Base-by-base conservation (phyloP, 2,888 invertebrate species). In the Cheilosia soror region DNA sequence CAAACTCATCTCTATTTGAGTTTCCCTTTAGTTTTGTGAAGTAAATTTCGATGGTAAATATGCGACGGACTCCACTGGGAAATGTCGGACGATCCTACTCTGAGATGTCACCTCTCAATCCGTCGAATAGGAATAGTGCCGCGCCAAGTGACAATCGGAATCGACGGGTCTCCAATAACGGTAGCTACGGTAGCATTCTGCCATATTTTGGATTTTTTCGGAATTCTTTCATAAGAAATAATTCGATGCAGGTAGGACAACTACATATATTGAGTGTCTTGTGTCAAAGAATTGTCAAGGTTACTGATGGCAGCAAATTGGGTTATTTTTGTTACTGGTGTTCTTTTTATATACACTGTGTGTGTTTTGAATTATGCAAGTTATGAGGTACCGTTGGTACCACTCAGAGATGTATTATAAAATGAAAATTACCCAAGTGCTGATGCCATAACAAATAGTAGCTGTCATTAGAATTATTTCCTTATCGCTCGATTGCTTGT, bases 71-170 rank as follows among this genome's bases (percentile, higher is more conserved):
- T 6, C 90, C 89, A 40, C 76, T 92, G 40, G 87, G 87, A 11
- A 88, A 89, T 71, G 88, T 91, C 66, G 92, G 92, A 6, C 90
- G 91, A 57, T 88, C 92, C 63, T 90, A 89, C 66, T 92, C 92
- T 68, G 92, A 92, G 88, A 89, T 92, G 91, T 92, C 92, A 65
- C 92, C 92, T 5, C 78, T 92, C n/a, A 92, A 92, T 89, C 92
- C 92, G 4, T 31, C 69, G 25, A 71, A 42, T 58, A 72, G 78
- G 25, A 71, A 42, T 58, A 72, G 78, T 29, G 29, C 44, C 5
- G 55, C 71, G 3, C 72, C 73, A 6, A 65, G 60, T 25, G 68
- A 79, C 15, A 60, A 53, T 27, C 87, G 89, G 20, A 88, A 87
- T 4, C 88, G 89, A 6, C 87, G 87, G 20, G 88, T 88, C 66